Evolutionary conservation across 2,888 invertebrate species (phyloP), one percentile per base, ranked within the genome.

Genomic region (Oxycera nigricornis): DNA sequence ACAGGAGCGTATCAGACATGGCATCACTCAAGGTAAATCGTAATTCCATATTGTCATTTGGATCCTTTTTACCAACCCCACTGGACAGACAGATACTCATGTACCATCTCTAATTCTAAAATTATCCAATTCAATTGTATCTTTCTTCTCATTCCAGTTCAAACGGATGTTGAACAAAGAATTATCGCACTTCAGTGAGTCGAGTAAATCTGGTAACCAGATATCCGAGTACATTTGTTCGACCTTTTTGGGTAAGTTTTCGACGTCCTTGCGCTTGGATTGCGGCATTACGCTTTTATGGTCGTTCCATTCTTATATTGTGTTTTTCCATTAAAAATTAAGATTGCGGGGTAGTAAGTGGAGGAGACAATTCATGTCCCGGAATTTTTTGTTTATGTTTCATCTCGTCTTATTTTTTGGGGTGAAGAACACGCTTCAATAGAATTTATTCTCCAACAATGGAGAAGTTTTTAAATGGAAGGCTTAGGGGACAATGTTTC

Each of bases 111-210:
- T 55, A 55, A 22, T 55, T 52, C 61, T 62, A n/a, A 41, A 50
- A 55, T 57, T 46, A 62, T 41, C 30, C 41, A 41, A 41, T 41
- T 41, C 68, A 73, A 59, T 75, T 39, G 30, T 24, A 41, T 62
- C 41, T 46, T 59, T 75, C 62, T 72, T 76, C 73, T 85, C 80
- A 85, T 86, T 80, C 75, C 90, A 98, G 98, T 99, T 99, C 90
- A 98, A 98, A 88, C 92, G 97, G 86, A 98, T 99, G 97, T 91
- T 99, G 87, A 98, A 98, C 89, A 96, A 98, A 89, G 98, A 99
- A 88, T 90, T 99, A 83, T 96, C 96, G 84, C 98, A 98, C 87
- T 98, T 98, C 88, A 98, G 98, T 78, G 98, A 98, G 87, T 97
- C 97, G 79, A 97, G 97, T 88, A 97, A 95, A 88, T 97, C 98